Evolutionary conservation across 2,888 invertebrate species (phyloP).

Genomic region (Dryococelus australis): DNA sequence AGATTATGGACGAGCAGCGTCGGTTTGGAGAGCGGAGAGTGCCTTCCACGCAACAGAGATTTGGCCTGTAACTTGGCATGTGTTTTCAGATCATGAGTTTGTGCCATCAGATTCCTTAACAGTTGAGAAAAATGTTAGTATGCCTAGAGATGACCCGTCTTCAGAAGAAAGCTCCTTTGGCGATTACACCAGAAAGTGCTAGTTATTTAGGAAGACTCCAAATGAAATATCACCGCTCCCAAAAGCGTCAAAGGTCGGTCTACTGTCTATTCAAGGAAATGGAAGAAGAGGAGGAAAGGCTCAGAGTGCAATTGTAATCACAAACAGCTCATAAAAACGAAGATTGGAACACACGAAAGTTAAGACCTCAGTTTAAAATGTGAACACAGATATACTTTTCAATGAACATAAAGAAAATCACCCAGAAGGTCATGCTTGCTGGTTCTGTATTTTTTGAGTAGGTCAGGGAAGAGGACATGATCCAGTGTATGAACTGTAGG

Average conservation of each 20-base stretch:
- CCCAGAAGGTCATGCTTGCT: neutral
- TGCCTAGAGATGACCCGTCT: neutral
- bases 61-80: constrained; percentile 45
- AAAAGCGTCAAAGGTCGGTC: constrained; percentile 21
- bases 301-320: constrained; percentile 40
- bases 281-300: constrained; percentile 1
- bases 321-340: constrained; percentile 38
- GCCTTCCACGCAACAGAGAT: constrained; percentile 43
- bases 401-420: neutral
- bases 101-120: constrained; percentile 21
- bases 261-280: neutral
- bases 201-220: constrained; percentile 29
- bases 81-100: constrained; percentile 34
- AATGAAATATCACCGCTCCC: constrained; percentile 40
- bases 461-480: constrained; percentile 25
- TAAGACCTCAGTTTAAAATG: neutral
- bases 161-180: neutral
- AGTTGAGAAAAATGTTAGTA: neutral
- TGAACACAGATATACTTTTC: neutral
- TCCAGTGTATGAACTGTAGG: constrained; percentile 28
- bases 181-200: neutral
- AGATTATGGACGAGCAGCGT: constrained; percentile 42
- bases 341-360: neutral
- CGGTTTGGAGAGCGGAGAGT: constrained; percentile 40
- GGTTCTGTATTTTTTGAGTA: constrained; percentile 25